phyloP scores from a whole-genome alignment of 35 echinoderm and acorn worm species.

The Apostichopus californicus region DNA sequence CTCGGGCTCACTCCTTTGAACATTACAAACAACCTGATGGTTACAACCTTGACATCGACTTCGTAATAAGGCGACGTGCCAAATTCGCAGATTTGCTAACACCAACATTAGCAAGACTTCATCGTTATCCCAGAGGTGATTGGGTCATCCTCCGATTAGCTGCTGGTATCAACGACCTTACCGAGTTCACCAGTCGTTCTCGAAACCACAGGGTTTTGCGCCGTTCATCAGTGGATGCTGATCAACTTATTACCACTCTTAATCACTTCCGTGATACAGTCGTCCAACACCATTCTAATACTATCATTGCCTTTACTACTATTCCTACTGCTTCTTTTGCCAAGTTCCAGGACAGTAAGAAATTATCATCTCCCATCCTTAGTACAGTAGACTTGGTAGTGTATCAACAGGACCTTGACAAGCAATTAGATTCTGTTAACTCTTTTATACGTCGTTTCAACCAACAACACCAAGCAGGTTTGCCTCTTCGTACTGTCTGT shows the following conservation, averaged over 20 bases:
- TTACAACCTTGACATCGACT: neutral
- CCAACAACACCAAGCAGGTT: too few species aligned
- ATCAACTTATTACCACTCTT: too few species aligned
- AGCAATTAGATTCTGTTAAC: neutral
- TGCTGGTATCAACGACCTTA: neutral
- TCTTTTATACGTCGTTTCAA: too few species aligned
- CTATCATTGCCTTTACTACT: too few species aligned
- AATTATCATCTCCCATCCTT: neutral
- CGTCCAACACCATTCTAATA: too few species aligned
- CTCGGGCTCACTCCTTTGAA: conserved; percentile 10
- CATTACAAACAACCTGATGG: neutral
- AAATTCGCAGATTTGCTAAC: neutral
- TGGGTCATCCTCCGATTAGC: neutral
- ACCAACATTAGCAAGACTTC: neutral
- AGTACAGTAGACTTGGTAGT: neutral
- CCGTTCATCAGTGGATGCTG: too few species aligned
- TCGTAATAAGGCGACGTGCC: neutral
- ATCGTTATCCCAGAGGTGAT: neutral
- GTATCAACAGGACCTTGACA: neutral
- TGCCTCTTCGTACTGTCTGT: too few species aligned
- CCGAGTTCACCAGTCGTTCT: too few species aligned
- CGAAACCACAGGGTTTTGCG: too few species aligned
- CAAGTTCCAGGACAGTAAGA: neutral
- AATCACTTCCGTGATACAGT: too few species aligned
- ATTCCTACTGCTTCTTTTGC: neutral